Evolutionary conservation across 35 echinoderm and acorn worm species (phyloP), one percentile per base, ranked within the genome.

Genomic region (Stichopus chloronotus): DNA sequence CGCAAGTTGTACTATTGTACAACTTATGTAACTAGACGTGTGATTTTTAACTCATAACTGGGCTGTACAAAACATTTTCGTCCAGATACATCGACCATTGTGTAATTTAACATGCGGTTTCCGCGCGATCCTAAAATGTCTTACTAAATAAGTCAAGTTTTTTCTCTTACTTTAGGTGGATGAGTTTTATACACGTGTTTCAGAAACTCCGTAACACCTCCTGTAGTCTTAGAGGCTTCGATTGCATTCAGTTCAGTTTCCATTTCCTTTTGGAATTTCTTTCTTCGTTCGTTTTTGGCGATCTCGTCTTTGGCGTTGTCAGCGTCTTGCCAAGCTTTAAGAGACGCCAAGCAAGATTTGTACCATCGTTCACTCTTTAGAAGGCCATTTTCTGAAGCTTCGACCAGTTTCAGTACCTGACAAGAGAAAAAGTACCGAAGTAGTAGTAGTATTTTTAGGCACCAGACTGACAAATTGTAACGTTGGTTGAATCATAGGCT

Each of bases 171-270:
- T 23, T 88, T 88, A 10, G 85, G 85, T 0, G 85, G 2, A 88
- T 88, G 85, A 9, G 59, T 88, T 0, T 14, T 19, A 25, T 88
- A 88, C 11, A 88, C 52, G 5, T 88, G 85, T 63, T 59, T 88
- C 16, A 88, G 59, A 5, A 88, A 88, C 57, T 88, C 57, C 21
- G 30, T 68, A 7, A 58, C 55, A 19, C 85, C 85, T 63, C 57
- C 85, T 21, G 60, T 63, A 5, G 60, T 63, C 25, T 88, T 68
- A 17, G 85, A 56, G 10, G 57, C 56, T 68, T 14, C 30, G 6
- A 88, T 56, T 19, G 10, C 57, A 63, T 88, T 88, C 11, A 88
- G 19, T 88, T 88, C 85, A 61, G 10, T 88, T 16, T 88, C 85
- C 85, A 88, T 88, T 58, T 88, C 57, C 17, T 30, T 61, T n/a